phyloP scores from a whole-genome alignment of 2,797 vertebrate species.

The Sebastes minor region DNA sequence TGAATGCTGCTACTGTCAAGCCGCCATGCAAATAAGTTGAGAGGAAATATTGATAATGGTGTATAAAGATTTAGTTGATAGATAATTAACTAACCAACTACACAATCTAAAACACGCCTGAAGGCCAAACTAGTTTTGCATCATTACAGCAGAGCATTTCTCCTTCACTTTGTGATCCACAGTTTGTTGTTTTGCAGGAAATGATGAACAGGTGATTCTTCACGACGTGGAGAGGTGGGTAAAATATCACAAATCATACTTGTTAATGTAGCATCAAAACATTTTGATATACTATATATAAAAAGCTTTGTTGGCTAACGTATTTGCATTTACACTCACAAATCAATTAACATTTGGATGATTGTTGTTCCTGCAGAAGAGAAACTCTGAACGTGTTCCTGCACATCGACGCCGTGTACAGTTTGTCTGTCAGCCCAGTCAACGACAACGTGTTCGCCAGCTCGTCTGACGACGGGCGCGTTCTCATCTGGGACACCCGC shows the following conservation, averaged over 20 bases:
- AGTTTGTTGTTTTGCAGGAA: constrained; percentile 83
- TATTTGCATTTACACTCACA: background rate
- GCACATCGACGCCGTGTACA: constrained; percentile 97
- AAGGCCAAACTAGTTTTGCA: background rate
- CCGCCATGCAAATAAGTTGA: background rate
- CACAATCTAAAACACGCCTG: background rate
- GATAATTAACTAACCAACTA: background rate
- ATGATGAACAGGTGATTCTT: constrained; percentile 98
- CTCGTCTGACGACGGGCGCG: constrained; percentile 96
- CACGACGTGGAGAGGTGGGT: constrained; percentile 96
- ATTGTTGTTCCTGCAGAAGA: constrained; percentile 78
- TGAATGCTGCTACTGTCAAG: background rate
- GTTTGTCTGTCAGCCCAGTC: constrained; percentile 96
- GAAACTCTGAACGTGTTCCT: constrained; percentile 97
- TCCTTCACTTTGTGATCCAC: background rate
- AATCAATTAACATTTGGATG: background rate
- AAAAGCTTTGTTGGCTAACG: background rate
- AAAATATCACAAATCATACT: background rate
- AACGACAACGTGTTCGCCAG: constrained; percentile 99
- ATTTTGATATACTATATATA: background rate
- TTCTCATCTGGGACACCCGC: constrained; percentile 98
- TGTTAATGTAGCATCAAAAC: background rate
- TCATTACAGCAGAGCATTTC: background rate
- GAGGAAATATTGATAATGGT: background rate
- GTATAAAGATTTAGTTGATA: background rate